Conservation (phyloP, 2,113 vertebrate species). For the human region GRCh38 chr1:239817501-239818000, state of each 20-base stretch:
- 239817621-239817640: too few relatives aligned
- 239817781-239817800: neutral
- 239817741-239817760: neutral
- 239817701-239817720: too few relatives aligned
- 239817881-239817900: neutral
- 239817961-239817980: neutral
- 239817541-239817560: fast-evolving
- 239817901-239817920: neutral
- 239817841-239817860: neutral
- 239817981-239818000: fast-evolving
- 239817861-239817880: fast-evolving
- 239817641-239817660: neutral
- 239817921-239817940: neutral
- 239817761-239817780: neutral
- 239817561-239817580: neutral
- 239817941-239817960: neutral
- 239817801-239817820: neutral
- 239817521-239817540: fast-evolving
- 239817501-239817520: neutral
- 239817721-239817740: neutral
- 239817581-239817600: neutral
- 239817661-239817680: neutral
- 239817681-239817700: neutral
- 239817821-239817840: neutral
- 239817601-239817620: neutral